These are phyloP conservation scores for Danio kyathit DNA, from an alignment of 2,797 vertebrate species.

Conservation along the genomic window DNA sequence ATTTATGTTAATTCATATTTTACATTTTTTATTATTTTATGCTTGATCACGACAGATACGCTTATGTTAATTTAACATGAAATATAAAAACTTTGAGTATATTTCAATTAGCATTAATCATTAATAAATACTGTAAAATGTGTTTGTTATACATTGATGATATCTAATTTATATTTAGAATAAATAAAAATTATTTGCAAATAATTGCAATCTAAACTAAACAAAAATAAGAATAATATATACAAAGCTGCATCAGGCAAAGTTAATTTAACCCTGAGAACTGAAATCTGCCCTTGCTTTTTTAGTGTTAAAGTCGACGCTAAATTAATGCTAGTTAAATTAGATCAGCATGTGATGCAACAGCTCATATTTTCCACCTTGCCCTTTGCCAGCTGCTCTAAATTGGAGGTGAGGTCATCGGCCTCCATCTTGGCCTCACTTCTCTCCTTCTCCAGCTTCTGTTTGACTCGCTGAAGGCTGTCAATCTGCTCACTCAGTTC, in stretches of 20 bases:
- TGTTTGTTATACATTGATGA: background rate
- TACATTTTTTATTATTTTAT: background rate
- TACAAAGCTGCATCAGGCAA: slow-evolving; percentile 3
- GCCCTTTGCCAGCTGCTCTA: slow-evolving; percentile 89
- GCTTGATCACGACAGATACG: background rate
- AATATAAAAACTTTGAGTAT: background rate
- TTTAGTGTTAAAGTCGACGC: slow-evolving; percentile 17
- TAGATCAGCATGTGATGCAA: slow-evolving; percentile 33
- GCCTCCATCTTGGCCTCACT: slow-evolving; percentile 92
- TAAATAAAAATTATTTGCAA: background rate
- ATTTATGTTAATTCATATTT: background rate
- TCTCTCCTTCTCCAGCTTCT: slow-evolving; percentile 95
- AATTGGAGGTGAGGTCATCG: slow-evolving; percentile 86
- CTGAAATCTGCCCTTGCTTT: slow-evolving; percentile 14
- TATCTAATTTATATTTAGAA: background rate
- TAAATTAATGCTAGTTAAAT: slow-evolving; percentile 33
- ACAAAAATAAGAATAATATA: background rate
- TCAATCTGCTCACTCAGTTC: slow-evolving; percentile 93
- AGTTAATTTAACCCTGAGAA: slow-evolving; percentile 4
- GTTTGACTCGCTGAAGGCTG: slow-evolving; percentile 89
- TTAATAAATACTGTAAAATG: background rate
- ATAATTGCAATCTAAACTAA: background rate
- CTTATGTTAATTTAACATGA: background rate
- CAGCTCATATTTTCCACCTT: slow-evolving; percentile 79
- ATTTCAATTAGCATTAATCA: background rate